Evolutionary conservation across 1,140 invertebrate genomes (phyloP), one percentile per base, ranked within the genome.

Genomic region (Steinernema khuongi): DNA sequence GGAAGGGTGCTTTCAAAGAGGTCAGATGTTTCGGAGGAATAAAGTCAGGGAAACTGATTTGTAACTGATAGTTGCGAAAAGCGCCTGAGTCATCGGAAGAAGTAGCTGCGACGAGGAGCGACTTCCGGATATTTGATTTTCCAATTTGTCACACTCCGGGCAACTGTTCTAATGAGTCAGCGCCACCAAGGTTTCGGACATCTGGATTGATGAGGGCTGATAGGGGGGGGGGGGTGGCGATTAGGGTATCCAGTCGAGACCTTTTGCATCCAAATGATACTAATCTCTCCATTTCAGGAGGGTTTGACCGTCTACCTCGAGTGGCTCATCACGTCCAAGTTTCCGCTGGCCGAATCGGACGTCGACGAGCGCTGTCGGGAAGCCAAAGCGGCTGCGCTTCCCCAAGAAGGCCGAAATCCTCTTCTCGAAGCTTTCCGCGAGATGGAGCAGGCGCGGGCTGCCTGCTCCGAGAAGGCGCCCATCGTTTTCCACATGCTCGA

Each of bases 311-410:
- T 11, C 22, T 60, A 60, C 50, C 50, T 60, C 11, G 50, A 60
- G 22, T 60, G 50, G 50, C 50, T 60, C 11, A 60, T 60, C 50
- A 60, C 50, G 14, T 60, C 50, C 14, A 60, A 60, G 22, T 60
- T 60, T 26, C 22, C 50, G 50, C 7, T 60, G 4, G 50, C 11
- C 14, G 50, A 60, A 7, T 60, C 50, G 50, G 26, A 60, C 22
- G 50, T 60, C 11, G 50, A 60, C 50, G 50, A 60, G 50, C 11
- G 50, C 11, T 60, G 50, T 22, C 50, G 50, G 11, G 50, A 60
- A 22, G 50, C 50, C 14, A 60, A 60, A 22, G 26, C 22, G 50
- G 26, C 14, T 26, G 11, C 50, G 50, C 50, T 60, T 14, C 50
- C 14, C 50, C 50, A 22, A 14, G 50, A 60, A 60, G 22, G 14